These are phyloP conservation scores for Larimichthys polyactis DNA, from an alignment of 2,113 vertebrate genomes.

Conservation along the genomic window DNA sequence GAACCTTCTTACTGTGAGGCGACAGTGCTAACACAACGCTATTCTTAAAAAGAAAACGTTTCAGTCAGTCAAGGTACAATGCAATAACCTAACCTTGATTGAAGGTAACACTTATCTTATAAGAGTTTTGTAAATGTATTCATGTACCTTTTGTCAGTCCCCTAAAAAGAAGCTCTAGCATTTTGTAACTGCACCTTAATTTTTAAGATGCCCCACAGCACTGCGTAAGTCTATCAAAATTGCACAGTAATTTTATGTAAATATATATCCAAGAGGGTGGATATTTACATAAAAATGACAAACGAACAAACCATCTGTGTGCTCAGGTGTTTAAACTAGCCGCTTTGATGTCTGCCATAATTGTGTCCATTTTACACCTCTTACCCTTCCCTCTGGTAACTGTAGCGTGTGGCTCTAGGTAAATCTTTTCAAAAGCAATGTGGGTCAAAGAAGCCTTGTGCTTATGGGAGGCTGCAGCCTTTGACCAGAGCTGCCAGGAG, in stretches of 20 bases:
- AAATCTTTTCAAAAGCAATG: slow-evolving; percentile 68
- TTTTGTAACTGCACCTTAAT: not conserved
- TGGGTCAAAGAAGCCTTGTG: slow-evolving; percentile 46
- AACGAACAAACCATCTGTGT: slow-evolving; percentile 26
- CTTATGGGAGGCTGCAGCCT: slow-evolving; percentile 60
- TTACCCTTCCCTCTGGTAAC: slow-evolving; percentile 38
- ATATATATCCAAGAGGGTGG: slow-evolving; percentile 21
- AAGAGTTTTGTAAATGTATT: not conserved
- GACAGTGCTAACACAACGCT: no score
- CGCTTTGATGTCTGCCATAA: slow-evolving; percentile 28
- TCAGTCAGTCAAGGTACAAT: not conserved
- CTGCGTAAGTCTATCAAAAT: not conserved
- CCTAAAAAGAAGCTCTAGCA: not conserved
- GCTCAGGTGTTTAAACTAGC: slow-evolving; percentile 24
- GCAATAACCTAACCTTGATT: not conserved
- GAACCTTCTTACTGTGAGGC: no score
- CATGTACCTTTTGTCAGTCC: not conserved
- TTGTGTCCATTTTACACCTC: slow-evolving; percentile 33
- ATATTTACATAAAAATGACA: not conserved
- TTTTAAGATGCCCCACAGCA: not conserved
- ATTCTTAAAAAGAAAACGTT: no score
- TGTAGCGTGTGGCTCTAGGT: slow-evolving; percentile 18
- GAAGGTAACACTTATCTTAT: not conserved
- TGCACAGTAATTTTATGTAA: not conserved
- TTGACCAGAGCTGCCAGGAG: slow-evolving; percentile 46